Percentiles rank a stretch among this genome's conserved stretches.
These are phyloP conservation scores for Myotis myotis DNA, from an alignment of 2,797 vertebrate species.

Conservation along the genomic window DNA sequence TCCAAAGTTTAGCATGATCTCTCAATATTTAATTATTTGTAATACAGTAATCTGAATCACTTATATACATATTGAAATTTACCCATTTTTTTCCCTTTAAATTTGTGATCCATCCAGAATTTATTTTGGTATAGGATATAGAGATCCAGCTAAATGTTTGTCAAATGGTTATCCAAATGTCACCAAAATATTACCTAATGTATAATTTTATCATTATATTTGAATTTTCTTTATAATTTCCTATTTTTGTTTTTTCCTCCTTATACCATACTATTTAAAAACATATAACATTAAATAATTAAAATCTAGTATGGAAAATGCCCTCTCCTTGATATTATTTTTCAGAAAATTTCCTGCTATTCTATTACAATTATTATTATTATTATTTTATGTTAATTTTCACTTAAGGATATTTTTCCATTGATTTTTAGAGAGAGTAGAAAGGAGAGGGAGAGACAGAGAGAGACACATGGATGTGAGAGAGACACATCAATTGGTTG, in stretches of 20 bases:
- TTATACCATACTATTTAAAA: not conserved
- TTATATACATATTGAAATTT: not conserved
- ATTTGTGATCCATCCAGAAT: not conserved
- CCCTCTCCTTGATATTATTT: not conserved
- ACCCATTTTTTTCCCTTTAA: not conserved
- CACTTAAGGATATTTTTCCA: too few relatives aligned
- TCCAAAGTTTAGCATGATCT: not conserved
- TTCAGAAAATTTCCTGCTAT: not conserved
- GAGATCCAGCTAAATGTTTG: not conserved
- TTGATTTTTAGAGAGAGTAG: too few relatives aligned
- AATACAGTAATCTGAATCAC: conserved; percentile 12
- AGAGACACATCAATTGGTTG: too few relatives aligned
- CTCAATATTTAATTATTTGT: not conserved
- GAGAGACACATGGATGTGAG: too few relatives aligned
- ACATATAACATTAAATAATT: conserved; percentile 4
- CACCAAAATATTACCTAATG: not conserved
- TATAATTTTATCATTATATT: conserved; percentile 16
- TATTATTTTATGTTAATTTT: not conserved
- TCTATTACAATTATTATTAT: not conserved
- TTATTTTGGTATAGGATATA: not conserved
- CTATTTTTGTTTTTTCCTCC: not conserved
- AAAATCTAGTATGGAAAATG: conserved; percentile 22
- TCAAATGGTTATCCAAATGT: conserved; percentile 12
- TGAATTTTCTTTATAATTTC: conserved; percentile 5
- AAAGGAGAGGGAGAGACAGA: too few relatives aligned